Base-by-base conservation (phyloP, 2,113 vertebrate genomes). In the Labeo catla region DNA sequence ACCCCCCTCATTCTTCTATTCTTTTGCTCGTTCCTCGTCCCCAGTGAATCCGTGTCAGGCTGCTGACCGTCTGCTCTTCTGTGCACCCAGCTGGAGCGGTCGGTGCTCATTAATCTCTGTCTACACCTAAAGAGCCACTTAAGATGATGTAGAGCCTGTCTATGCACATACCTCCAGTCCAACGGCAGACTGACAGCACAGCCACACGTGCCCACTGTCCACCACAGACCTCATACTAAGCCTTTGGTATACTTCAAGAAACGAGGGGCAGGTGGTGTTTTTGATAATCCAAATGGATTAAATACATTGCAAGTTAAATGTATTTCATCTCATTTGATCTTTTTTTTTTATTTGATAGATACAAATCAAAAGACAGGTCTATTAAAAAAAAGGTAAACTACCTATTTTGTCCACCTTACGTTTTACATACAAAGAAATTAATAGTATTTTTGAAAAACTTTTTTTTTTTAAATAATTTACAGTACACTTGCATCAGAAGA, bases 101-200 rank as follows among this genome's bases (percentile, higher is more conserved):
- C 87, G 74, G 85, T 87, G 89, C 91, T 92, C 94, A 95, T 95
- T 94, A 95, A 95, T 96, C 94, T 94, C 92, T 94, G 95, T 94
- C 95, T 90, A 77, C 92, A 92, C 93, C 93, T 95, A 95, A 95
- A 95, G 93, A 95, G 94, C 93, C 94, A 94, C 93, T 96, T 95
- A 94, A 94, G 93, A 94, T 95, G 95, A 96, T 95, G 92, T 93
- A 95, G 93, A 88, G 92, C 92, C 93, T 93, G 94, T 94, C 92
- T 91, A 88, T 81, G 86, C 91, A 90, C 94, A 93, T 93, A 94
- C 94, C 94, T 94, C 93, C 93, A 94, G 91, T 93, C 91, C 88
- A 91, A 91, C 92, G 88, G 90, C 90, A 92, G 90, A 76, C 84
- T 89, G 91, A 91, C 92, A 87, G 57, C 54, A 83, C 61, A 74